Base-by-base conservation (phyloP, 1,140 invertebrate genomes). In the Venturia canescens region DNA sequence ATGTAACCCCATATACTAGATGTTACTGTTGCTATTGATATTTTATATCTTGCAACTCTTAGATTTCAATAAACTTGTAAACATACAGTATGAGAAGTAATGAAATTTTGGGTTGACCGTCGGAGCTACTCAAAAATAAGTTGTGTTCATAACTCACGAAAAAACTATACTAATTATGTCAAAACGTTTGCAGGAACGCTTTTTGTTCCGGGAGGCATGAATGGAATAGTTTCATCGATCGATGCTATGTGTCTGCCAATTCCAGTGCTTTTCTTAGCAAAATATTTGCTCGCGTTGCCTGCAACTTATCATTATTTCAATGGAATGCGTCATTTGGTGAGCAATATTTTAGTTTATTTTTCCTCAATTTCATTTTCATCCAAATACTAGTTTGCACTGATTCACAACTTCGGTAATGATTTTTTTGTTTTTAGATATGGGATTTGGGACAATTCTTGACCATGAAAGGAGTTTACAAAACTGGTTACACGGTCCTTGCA, bases 271-370 rank as follows among this genome's bases (percentile, higher is more conserved):
- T 88, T 84, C 21, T 0, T 85, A 29, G 83, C 84, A 60, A 91
- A 91, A 88, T 83, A 84, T 18, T 53, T 93, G 18, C 84, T 96
- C 44, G 94, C 94, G 71, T 92, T 94, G 82, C 95, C 95, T 34
- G 91, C 94, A 4, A 93, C 93, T 9, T 96, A 93, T 83, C 95
- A 96, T 83, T 93, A 93, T 72, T 93, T 92, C 60, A 96, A 96
- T 86, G 95, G 95, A 80, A 91, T 96, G n/a, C 93, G 95, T 78
- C 95, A 96, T 90, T 92, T 96, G 88, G 93, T 93, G 89, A 88
- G 83, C n/a, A 13, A 63, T 53, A 50, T n/a, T 34, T 72, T 48
- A 78, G 60, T 72, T 50, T 79, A n/a, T 80, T 26, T 57, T 34
- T 80, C 34, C 18, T 23, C 5, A 69, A 23, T 53, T 38, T 21